Percentiles rank a stretch among this genome's conserved stretches.
Conservation (phyloP, 2,888 invertebrate species). For the Acanthococcus lagerstroemiae region DNA sequence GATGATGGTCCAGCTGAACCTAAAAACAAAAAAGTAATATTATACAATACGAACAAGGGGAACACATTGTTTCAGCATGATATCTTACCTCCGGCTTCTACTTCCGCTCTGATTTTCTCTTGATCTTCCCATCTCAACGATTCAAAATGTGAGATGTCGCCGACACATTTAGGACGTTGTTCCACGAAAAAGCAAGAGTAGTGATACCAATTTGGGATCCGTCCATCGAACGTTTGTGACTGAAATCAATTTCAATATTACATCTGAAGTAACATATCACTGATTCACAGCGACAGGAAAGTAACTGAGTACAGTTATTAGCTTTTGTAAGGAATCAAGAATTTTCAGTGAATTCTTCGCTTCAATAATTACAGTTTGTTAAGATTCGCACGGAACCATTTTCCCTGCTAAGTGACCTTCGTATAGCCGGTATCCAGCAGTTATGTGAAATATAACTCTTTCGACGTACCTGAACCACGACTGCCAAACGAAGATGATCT, state of each 20-base stretch:
- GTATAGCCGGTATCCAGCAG: not conserved
- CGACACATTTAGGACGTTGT: constrained; percentile 59
- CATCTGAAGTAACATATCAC: not conserved
- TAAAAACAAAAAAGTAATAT: too few species aligned
- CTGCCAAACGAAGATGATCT: constrained; percentile 65
- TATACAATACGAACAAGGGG: not conserved
- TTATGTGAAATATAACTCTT: not conserved
- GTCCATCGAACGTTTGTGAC: constrained; percentile 81
- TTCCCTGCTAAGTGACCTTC: too few species aligned
- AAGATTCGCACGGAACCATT: too few species aligned
- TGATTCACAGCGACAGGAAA: not conserved
- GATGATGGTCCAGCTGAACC: constrained; percentile 43
- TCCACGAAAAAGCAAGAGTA: constrained; percentile 74
- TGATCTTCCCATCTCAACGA: constrained; percentile 75
- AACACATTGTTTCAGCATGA: not conserved
- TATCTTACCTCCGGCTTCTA: constrained; percentile 36
- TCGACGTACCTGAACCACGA: constrained; percentile 67
- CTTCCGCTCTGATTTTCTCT: constrained; percentile 55
- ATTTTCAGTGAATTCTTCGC: too few species aligned
- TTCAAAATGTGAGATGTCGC: constrained; percentile 72
- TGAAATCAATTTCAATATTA: constrained; percentile 41
- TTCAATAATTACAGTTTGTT: too few species aligned
- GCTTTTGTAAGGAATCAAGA: too few species aligned
- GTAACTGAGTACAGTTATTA: too few species aligned
- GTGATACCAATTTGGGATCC: constrained; percentile 81